A percentile compares a stretch with the other conserved stretches of the same genome.
Conservation (phyloP, 1,140 invertebrate genomes). For the Drosophila mayri region DNA sequence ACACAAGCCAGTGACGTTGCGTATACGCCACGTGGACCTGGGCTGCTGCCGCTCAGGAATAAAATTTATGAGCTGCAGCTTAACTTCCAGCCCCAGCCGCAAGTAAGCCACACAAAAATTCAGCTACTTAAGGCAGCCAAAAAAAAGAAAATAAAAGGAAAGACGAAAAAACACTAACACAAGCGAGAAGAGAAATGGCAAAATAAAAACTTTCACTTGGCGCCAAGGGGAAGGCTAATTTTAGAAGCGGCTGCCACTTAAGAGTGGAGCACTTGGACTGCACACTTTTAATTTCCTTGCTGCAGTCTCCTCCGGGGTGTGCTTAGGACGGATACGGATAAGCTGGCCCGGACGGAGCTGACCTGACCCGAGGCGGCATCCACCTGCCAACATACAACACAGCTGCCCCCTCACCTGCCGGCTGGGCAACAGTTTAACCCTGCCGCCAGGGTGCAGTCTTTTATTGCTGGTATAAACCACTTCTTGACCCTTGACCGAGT, state of each 20-base stretch:
- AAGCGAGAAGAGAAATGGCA: conserved; percentile 3
- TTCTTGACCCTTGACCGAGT: conserved; percentile 49
- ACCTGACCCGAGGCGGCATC: conserved; percentile 21
- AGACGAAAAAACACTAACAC: not conserved
- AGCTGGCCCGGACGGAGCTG: conserved; percentile 3
- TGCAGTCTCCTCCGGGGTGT: conserved; percentile 31
- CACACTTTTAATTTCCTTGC: conserved; percentile 47
- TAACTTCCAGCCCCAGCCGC: conserved; percentile 48
- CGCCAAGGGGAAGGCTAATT: conserved; percentile 49
- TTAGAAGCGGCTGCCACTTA: conserved; percentile 53
- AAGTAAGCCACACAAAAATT: conserved; percentile 59
- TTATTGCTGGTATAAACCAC: conserved; percentile 32
- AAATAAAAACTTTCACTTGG: conserved; percentile 44
- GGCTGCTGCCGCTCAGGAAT: conserved; percentile 19
- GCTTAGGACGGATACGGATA: conserved; percentile 28
- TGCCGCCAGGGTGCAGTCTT: conserved; percentile 13
- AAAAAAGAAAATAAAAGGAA: conserved; percentile 14
- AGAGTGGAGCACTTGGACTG: conserved; percentile 38
- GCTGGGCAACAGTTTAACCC: conserved; percentile 17
- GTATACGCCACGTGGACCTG: conserved; percentile 43
- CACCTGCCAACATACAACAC: conserved; percentile 8
- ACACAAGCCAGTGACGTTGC: conserved; percentile 45
- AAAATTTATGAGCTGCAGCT: conserved; percentile 71
- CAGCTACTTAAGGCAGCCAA: conserved; percentile 37
- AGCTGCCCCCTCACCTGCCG: too few species aligned